A percentile compares a stretch with the other conserved stretches of the same genome.
Evolutionary conservation across 2,888 invertebrate genomes (phyloP).

Genomic region (Ormyrus pomaceus): DNA sequence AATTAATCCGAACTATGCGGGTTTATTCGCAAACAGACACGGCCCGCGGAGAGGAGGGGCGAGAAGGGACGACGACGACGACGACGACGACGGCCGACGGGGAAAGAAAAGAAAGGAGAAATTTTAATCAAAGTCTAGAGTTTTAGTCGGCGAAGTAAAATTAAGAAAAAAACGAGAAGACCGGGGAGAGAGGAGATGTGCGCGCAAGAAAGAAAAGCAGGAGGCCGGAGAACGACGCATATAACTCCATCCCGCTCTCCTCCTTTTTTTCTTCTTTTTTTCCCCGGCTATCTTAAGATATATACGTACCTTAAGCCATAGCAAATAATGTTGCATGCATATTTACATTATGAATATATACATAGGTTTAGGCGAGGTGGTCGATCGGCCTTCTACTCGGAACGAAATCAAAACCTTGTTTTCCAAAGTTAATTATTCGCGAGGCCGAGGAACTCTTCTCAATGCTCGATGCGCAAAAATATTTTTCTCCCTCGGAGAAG

Average conservation of each 20-base stretch:
- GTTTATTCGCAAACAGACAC: constrained; percentile 56
- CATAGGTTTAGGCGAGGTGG: constrained; percentile 26
- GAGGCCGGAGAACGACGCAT: background rate
- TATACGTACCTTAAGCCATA: constrained; percentile 20
- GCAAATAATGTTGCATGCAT: constrained; percentile 31
- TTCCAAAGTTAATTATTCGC: constrained; percentile 6
- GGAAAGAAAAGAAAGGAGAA: constrained; percentile 51
- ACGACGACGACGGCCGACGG: too few relatives aligned
- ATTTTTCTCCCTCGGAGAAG: background rate
- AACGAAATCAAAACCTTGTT: constrained; percentile 5
- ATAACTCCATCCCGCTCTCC: background rate
- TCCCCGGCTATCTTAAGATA: constrained; percentile 12
- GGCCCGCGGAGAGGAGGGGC: background rate
- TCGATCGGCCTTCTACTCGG: constrained; percentile 33
- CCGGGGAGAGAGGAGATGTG: background rate
- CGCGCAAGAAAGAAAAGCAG: constrained; percentile 16
- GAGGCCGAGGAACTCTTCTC: background rate
- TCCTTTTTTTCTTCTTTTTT: constrained; percentile 24
- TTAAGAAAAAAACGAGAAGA: constrained; percentile 23
- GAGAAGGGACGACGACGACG: too few relatives aligned
- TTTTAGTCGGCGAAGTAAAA: constrained; percentile 53
- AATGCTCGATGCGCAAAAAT: background rate
- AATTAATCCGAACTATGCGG: constrained; percentile 57
- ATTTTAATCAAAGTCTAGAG: constrained; percentile 58
- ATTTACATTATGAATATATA: constrained; percentile 9